Evolutionary conservation across 2,888 invertebrate genomes (phyloP), one percentile per base, ranked within the genome.

Genomic region (Apotomis capreana): DNA sequence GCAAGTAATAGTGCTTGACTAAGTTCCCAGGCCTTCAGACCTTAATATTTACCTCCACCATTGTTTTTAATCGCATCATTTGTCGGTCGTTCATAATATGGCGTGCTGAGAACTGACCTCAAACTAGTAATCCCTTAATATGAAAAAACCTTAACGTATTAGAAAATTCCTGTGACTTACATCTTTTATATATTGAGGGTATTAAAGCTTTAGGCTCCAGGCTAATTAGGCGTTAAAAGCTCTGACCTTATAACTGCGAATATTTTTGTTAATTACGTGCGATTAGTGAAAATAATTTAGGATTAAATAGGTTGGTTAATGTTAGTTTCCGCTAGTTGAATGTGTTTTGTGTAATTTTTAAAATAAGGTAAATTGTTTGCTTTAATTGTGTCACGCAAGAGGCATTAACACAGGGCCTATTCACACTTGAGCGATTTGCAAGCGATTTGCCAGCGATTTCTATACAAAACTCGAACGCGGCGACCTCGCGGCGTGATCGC

Each of bases 221-320:
- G 59, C 68, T 68, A 55, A 68, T 61, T 68, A 40, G 54, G 54
- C 68, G 68, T 46, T 68, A 44, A 68, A 60, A 36, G 44, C 46
- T 54, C 44, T 44, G 52, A 68, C 54, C 46, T 54, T 60, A 68
- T 68, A 60, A 60, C 15, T 68, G 68, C 52, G 44, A 60, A 65
- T 44, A 60, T 54, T 54, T 58, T 15, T 10, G 40, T 61, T 54
- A 61, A 68, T 68, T 64, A 51, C 36, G 36, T 46, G 59, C 8
- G 57, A 58, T 61, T 54, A 46, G 61, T 26, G n/a, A 44, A 60
- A 68, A 60, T 54, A 26, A 26, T 68, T 54, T 15, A n/a, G 8
- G 8, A 15, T 49, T 49, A 10, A 49, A 49, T 49, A 49, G 49
- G 49, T 15, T 8, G 3, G 26, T 26, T 26, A 5, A 8, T 15